phyloP scores from a whole-genome alignment of 2,113 vertebrate species.

The Eurypyga helias region DNA sequence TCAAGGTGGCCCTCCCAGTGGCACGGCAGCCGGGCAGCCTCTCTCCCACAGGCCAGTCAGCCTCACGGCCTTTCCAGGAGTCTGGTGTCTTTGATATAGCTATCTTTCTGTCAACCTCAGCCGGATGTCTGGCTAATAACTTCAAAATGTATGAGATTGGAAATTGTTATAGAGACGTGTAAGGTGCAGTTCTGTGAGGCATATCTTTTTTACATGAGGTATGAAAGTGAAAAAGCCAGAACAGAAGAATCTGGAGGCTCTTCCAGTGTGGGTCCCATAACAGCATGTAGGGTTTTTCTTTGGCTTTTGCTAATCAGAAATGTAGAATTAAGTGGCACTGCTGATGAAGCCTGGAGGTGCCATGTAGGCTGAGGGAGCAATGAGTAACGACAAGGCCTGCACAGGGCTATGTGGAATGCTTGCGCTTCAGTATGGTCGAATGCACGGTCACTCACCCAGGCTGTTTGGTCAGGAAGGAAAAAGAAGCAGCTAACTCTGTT shows the following conservation, averaged over 20 bases:
- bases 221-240: neutral
- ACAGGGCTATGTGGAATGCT: neutral
- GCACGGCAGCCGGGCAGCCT: rapidly evolving
- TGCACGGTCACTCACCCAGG: neutral
- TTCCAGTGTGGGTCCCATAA: neutral
- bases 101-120: neutral
- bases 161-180: neutral
- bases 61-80: neutral
- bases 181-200: neutral
- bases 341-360: neutral
- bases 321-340: neutral
- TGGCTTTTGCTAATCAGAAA: neutral
- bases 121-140: neutral
- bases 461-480: neutral
- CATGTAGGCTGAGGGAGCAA: neutral
- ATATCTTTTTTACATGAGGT: neutral
- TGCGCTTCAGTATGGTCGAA: neutral
- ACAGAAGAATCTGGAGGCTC: neutral
- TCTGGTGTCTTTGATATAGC: rapidly evolving
- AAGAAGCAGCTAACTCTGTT: neutral
- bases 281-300: neutral
- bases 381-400: neutral
- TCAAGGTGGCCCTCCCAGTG: neutral
- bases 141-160: neutral
- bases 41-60: neutral